Base-by-base conservation (phyloP, 1,140 invertebrate species). In the Glomeris maerens region DNA sequence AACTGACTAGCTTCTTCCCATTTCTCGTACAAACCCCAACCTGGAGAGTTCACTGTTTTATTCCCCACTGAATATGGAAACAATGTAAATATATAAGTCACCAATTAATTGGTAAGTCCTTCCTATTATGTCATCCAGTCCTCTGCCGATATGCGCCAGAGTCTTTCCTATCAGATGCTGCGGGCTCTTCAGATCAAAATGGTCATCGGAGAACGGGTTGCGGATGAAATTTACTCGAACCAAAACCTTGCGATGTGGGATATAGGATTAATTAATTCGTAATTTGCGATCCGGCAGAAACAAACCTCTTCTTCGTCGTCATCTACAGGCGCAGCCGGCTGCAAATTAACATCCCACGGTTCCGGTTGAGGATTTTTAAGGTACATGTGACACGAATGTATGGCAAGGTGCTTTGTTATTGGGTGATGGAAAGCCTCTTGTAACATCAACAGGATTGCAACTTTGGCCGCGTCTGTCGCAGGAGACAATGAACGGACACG, bases 351-450 rank as follows among this genome's bases (percentile, higher is more conserved):
- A 27, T 57, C 62, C 77, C 77, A 79, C 42, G 20, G 62, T 55
- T 22, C 63, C 46, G 65, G 52, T 36, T 61, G 62, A 5, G 76
- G 74, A 50, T 75, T 68, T 47, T 74, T 69, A n/a, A 89, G 63
- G 64, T 79, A 89, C 57, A 75, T 79, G 49, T 79, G 77, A 65
- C 83, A 84, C 2, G 81, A 76, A 64, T 86, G 80, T 5, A 91
- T 57, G 28, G 76, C 73, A 14, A 95, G 65, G 29, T 75, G 64
- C 59, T 75, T 77, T 0, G 78, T 72, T 23, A 93, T 73, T 10
- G 78, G 74, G 71, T 87, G 77, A 2, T 72, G 70, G 54, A 76
- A 76, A 59, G 92, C 86, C 72, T 96, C 92, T 69, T 96, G 89
- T 25, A 92, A 64, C 81, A 92, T 90, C 45, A 88, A 69, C 46